phyloP scores from a whole-genome alignment of 2,113 vertebrate species.

The Ailuropoda melanoleuca region DNA sequence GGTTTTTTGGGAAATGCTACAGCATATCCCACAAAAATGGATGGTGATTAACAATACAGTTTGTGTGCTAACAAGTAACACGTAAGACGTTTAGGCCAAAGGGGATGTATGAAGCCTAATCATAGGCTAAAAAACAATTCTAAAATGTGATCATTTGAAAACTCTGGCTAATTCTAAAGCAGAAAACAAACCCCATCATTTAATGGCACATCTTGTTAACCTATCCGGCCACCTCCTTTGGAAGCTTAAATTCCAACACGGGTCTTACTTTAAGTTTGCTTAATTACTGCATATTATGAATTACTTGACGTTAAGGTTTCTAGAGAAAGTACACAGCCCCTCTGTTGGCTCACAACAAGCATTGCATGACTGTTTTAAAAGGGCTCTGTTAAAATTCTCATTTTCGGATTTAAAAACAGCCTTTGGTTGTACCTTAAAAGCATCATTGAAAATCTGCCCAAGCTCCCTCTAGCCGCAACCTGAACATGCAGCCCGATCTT shows the following conservation, averaged over 20 bases:
- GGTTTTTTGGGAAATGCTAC: conserved; percentile 17
- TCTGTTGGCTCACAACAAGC: conserved; percentile 36
- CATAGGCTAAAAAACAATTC: neutral
- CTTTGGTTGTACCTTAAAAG: conserved; percentile 65
- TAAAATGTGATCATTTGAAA: conserved; percentile 48
- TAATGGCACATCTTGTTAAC: conserved; percentile 21
- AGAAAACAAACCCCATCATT: conserved; percentile 45
- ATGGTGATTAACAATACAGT: neutral
- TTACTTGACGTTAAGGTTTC: neutral
- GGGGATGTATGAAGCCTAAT: neutral
- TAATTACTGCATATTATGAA: neutral
- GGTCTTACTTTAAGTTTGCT: conserved; percentile 32
- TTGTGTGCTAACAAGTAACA: neutral
- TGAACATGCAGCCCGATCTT: conserved; percentile 33
- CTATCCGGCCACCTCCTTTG: neutral
- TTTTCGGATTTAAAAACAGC: conserved; percentile 50
- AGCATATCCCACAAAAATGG: conserved; percentile 60
- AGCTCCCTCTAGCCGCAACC: conserved; percentile 49
- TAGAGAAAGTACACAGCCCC: conserved; percentile 3
- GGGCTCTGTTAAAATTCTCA: conserved; percentile 49
- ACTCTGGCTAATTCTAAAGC: conserved; percentile 64
- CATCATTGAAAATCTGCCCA: conserved; percentile 54
- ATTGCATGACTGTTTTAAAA: conserved; percentile 1
- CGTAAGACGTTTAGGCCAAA: neutral
- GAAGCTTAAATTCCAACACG: neutral